Evolutionary conservation across 2,113 vertebrate genomes (phyloP).

Genomic region (human (Homo sapiens)): DNA sequence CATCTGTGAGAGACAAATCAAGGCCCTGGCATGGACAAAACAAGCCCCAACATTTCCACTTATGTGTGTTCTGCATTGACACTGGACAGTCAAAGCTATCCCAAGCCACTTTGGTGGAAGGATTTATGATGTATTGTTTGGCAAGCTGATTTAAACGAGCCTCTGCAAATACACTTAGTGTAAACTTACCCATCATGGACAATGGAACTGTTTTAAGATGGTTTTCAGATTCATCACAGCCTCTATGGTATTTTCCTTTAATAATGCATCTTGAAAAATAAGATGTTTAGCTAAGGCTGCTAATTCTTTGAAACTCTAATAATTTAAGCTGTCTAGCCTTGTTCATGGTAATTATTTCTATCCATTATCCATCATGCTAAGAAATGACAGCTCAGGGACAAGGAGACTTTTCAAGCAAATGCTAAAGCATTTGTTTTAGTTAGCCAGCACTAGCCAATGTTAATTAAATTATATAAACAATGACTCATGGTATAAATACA

Average conservation of each 20-base stretch:
- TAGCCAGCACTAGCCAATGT: slow-evolving; percentile 84
- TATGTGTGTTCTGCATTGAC: slow-evolving; percentile 39
- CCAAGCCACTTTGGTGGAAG: slow-evolving; percentile 76
- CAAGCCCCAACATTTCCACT: slow-evolving; percentile 67
- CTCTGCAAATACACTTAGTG: slow-evolving; percentile 80
- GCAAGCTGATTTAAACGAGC: slow-evolving; percentile 81
- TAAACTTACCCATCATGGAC: slow-evolving; percentile 82
- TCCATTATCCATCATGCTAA: slow-evolving; percentile 87
- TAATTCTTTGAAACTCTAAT: slow-evolving; percentile 86
- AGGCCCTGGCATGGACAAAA: background rate
- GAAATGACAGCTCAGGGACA: slow-evolving; percentile 87
- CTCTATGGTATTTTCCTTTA: slow-evolving; percentile 65
- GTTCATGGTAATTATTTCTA: slow-evolving; percentile 87
- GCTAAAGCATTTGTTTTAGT: slow-evolving; percentile 86
- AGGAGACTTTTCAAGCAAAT: slow-evolving; percentile 87
- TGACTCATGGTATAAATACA: slow-evolving; percentile 84
- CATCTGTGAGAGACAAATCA: background rate
- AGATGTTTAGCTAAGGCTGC: slow-evolving; percentile 83
- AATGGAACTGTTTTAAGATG: slow-evolving; percentile 4
- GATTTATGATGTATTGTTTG: slow-evolving; percentile 80
- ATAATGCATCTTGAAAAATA: slow-evolving; percentile 82
- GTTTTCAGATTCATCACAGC: slow-evolving; percentile 57
- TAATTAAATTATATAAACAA: slow-evolving; percentile 89
- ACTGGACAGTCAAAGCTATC: slow-evolving; percentile 85
- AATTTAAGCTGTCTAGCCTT: slow-evolving; percentile 85